Percentiles rank a stretch among this genome's conserved stretches.
phyloP scores from a whole-genome alignment of 2,797 vertebrate species.

The Lithobates pipiens region DNA sequence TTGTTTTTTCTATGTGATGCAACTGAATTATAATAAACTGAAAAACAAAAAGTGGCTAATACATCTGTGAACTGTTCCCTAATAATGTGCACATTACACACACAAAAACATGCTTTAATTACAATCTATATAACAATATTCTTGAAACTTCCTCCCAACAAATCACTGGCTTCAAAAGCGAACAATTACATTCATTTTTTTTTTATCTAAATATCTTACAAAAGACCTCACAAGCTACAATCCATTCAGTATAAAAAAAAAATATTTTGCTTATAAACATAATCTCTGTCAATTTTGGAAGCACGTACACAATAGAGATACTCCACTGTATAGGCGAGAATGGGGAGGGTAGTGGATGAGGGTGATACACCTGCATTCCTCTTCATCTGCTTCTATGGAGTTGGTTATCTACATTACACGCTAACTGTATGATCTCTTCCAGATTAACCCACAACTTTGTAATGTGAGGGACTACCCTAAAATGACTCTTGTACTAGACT shows the following conservation, averaged over 20 bases:
- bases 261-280: slow-evolving; percentile 8
- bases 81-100: background rate
- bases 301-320: slow-evolving; percentile 12
- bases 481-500: too few species aligned
- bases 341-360: background rate
- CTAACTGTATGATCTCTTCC: too few species aligned
- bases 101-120: slow-evolving; percentile 17
- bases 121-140: background rate
- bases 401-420: too few species aligned
- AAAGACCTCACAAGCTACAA: slow-evolving; percentile 31
- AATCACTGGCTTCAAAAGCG: slow-evolving; percentile 7
- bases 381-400: background rate
- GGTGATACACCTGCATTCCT: background rate
- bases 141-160: background rate
- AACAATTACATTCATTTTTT: slow-evolving; percentile 14
- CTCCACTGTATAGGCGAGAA: background rate
- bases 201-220: slow-evolving; percentile 35
- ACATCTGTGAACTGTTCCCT: background rate
- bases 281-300: slow-evolving; percentile 14
- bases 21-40: too few species aligned
- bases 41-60: background rate
- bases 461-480: too few species aligned
- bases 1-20: too few species aligned
- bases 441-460: too few species aligned
- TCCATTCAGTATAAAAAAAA: slow-evolving; percentile 23